phyloP scores from a whole-genome alignment of 2,797 vertebrate species.

The Mareca strepera region DNA sequence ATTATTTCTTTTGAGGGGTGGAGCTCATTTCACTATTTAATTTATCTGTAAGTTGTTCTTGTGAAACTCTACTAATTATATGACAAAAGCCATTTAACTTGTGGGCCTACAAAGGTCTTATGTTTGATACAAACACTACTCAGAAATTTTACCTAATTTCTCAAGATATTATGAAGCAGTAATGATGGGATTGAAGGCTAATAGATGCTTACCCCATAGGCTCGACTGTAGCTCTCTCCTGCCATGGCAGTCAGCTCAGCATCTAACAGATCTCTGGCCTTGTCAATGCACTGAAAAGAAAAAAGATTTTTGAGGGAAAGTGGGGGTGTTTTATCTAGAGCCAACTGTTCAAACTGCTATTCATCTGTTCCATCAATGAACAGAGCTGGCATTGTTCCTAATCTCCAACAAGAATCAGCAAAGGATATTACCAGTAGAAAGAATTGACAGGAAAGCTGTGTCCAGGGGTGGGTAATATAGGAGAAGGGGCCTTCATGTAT shows the following conservation, averaged over 20 bases:
- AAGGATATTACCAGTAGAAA: neutral
- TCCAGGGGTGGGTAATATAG: neutral
- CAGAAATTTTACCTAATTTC: neutral
- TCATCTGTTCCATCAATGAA: neutral
- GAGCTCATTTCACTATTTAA: neutral
- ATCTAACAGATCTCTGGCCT: slow-evolving; percentile 96
- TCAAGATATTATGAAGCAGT: neutral
- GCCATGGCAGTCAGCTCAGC: slow-evolving; percentile 98
- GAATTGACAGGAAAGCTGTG: neutral
- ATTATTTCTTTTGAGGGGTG: neutral
- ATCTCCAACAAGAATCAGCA: neutral
- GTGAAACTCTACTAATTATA: neutral
- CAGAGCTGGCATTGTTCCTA: neutral
- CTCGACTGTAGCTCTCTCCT: slow-evolving; percentile 98
- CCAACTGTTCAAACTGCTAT: neutral
- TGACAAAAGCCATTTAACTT: neutral
- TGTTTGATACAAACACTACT: neutral
- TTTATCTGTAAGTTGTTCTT: neutral
- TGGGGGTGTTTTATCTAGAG: neutral
- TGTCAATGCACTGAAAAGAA: slow-evolving; percentile 92
- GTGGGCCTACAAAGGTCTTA: neutral
- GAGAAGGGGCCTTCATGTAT: neutral
- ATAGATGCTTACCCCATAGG: slow-evolving; percentile 89
- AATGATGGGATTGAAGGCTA: neutral
- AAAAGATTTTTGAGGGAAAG: neutral